Evolutionary conservation across 2,113 vertebrate species (phyloP), one percentile per base, ranked within the genome.

Genomic region (Gambusia affinis): DNA sequence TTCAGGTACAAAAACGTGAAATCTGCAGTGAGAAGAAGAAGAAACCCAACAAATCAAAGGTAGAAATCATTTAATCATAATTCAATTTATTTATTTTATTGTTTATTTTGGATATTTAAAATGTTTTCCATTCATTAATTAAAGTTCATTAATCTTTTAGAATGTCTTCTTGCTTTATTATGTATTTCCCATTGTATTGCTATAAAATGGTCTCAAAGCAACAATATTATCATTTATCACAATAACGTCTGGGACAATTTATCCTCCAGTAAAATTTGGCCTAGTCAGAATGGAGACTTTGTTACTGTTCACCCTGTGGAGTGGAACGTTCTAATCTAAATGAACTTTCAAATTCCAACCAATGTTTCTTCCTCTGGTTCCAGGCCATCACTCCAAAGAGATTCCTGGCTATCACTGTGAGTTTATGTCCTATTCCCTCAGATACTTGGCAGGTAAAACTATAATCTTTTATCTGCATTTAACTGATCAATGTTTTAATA

Each of bases 311-410:
- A 47, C 44, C 4, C 44, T 47, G 42, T 44, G 44, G 14, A 47
- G 44, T 47, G 14, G 15, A 44, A 44, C 42, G 1, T 44, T 44
- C 12, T 35, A 35, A 35, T 35, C 33, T 47, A 47, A 19, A 47
- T 17, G 4, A 47, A 17, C 64, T 47, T 44, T 44, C 42, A 15
- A 15, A 14, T 44, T 14, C 3, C 1, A 44, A 44, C 12, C 12
- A 65, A 12, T 1, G 0, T 31, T 75, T 30, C 30, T 76, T 73
- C 33, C 66, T 60, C 0, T 79, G 64, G 64, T 84, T 76, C 27
- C 68, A 99, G 98, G 95, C 96, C 64, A 97, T 98, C 80, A 99
- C 97, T 89, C 97, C 97, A 74, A 99, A 99, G 89, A 96, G 97
- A 91, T 95, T 99, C 72, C 92, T 98, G 17, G 95, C 96, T 67